These are phyloP conservation scores for Cosmia pyralina DNA, from an alignment of 2,888 invertebrate genomes.

Conservation along the genomic window DNA sequence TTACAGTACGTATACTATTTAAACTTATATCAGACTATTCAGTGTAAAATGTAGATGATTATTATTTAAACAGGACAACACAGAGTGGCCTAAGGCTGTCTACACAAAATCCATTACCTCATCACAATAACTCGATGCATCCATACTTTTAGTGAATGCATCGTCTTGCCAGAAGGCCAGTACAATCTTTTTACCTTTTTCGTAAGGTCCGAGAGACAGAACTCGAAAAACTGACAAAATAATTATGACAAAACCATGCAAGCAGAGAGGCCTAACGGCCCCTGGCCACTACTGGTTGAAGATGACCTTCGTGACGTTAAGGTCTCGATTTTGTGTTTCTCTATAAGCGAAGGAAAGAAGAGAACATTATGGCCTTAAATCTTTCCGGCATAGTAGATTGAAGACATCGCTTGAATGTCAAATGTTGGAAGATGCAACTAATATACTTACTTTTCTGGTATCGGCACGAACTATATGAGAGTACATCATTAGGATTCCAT, in stretches of 20 bases:
- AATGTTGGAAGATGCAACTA: not conserved
- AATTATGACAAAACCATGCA: not conserved
- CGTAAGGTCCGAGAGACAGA: not conserved
- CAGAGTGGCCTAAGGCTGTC: conserved; percentile 20
- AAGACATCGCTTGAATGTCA: not conserved
- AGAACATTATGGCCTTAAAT: not conserved
- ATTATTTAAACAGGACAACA: conserved; percentile 15
- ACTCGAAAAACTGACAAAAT: not conserved
- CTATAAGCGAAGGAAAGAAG: not conserved
- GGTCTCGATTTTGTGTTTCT: not conserved
- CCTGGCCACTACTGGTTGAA: not conserved
- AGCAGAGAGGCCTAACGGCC: not conserved
- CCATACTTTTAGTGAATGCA: not conserved
- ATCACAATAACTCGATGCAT: not conserved
- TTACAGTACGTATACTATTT: too few relatives aligned
- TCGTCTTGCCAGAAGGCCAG: not conserved
- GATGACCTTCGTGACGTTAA: not conserved
- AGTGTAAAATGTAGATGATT: conserved; percentile 7
- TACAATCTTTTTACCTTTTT: conserved; percentile 1
- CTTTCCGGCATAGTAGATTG: not conserved
- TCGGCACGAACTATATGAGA: not conserved
- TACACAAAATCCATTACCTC: conserved; percentile 21
- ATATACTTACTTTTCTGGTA: not conserved
- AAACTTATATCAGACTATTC: not conserved
- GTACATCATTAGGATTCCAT: too few relatives aligned